Base-by-base conservation (phyloP, 2,888 invertebrate genomes). In the Caenorhabditis virilis region DNA sequence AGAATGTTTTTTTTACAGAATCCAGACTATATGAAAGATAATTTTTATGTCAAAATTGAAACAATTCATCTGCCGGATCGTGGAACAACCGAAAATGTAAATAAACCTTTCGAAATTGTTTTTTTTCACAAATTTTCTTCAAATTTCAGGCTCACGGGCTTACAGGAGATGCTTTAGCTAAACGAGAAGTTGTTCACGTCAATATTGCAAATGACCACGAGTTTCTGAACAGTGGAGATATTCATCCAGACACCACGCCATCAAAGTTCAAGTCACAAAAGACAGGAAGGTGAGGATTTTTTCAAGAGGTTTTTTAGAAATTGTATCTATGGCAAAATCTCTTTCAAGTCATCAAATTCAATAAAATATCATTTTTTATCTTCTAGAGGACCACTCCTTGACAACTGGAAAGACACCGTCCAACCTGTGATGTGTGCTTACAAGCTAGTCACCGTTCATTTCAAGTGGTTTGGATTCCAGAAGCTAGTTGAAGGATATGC, bases 381-480 rank as follows among this genome's bases (percentile, higher is more conserved):
- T n/a, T n/a, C n/a, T n/a, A 89, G 97, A 80, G 97, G 97, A 9
- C 95, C 95, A 36, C 88, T 98, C 16, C 41, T 52, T 11, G 67
- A 63, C 41, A 66, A 72, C 49, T 79, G 78, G 78, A 58, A 62
- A 25, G 64, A 76, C 6, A 72, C 60, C 16, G 46, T 49, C 26
- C 58, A 82, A 56, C 82, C 82, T 7, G 91, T 95, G 65, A 98
- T 97, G 97, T 95, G 94, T 50, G 93, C 93, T 85, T 98, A 97
- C 86, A 98, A 97, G 86, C 88, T 97, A 76, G 95, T 97, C 79
- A 93, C 93, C 33, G 91, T 91, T 69, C 93, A 95, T 87, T 97
- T 97, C 87, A 95, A 95, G 87, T 97, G 97, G 95, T 95, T 93
- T 83, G 97, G 95, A 55, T 88, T 98, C 64, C 90, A 91, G 87